Conservation (phyloP, 1,140 invertebrate species). For the Bombyx mori region DNA sequence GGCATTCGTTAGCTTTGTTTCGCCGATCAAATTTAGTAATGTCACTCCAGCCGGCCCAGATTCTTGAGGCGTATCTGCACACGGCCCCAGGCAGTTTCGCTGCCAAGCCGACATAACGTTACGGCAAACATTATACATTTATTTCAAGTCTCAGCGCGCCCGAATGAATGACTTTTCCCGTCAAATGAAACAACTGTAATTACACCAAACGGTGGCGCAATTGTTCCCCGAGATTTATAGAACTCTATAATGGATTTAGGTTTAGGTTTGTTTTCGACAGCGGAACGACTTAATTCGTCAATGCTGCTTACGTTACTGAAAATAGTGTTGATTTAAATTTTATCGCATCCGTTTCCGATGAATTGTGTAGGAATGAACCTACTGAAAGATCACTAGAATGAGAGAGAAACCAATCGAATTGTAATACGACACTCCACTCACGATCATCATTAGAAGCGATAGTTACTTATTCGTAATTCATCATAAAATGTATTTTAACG, state of each 20-base stretch:
- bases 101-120: slow-evolving; percentile 54
- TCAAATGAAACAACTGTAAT: slow-evolving; percentile 36
- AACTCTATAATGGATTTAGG: too few relatives aligned
- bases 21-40: slow-evolving; percentile 65
- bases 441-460: too few relatives aligned
- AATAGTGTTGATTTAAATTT: background rate
- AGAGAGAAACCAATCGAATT: too few relatives aligned
- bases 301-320: too few relatives aligned
- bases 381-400: background rate
- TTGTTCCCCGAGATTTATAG: background rate
- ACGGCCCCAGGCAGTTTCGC: slow-evolving; percentile 46
- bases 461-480: too few relatives aligned
- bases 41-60: slow-evolving; percentile 66
- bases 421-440: too few relatives aligned
- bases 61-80: slow-evolving; percentile 57
- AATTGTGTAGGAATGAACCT: background rate
- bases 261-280: too few relatives aligned
- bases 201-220: slow-evolving; percentile 12
- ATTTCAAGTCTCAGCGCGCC: slow-evolving; percentile 27
- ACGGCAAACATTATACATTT: slow-evolving; percentile 53
- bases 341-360: background rate
- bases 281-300: too few relatives aligned
- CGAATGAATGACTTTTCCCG: slow-evolving; percentile 51
- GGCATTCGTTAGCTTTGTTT: slow-evolving; percentile 55
- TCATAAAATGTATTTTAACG: too few relatives aligned